Evolutionary conservation across 2,888 invertebrate genomes (phyloP).

Genomic region (Drosophila buzzatii): DNA sequence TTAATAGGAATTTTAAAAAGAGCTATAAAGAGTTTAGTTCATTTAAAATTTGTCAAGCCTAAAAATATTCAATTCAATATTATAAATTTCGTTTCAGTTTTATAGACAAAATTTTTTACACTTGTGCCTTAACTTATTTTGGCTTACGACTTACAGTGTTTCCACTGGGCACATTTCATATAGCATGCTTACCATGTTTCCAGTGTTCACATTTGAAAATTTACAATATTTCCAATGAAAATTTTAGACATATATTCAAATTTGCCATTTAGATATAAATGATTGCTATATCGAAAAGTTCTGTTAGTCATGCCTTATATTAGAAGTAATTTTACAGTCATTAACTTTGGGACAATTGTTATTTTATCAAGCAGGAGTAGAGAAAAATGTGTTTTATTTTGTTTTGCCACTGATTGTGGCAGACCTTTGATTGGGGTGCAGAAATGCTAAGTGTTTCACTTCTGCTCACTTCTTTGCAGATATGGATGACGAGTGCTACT

Average conservation of each 20-base stretch:
- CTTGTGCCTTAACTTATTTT: background rate
- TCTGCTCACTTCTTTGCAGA: conserved; percentile 86
- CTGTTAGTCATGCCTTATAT: background rate
- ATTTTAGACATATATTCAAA: no score
- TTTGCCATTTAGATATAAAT: background rate
- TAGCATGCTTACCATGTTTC: background rate
- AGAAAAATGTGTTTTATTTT: background rate
- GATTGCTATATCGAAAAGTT: background rate
- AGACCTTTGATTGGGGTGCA: background rate
- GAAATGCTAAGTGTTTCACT: background rate
- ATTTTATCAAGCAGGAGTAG: background rate
- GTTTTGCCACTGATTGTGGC: background rate
- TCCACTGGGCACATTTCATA: background rate
- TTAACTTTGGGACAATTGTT: background rate
- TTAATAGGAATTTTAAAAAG: background rate
- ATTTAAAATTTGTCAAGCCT: background rate
- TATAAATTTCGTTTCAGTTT: background rate
- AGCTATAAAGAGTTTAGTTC: background rate
- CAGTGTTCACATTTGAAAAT: background rate
- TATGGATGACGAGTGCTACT: conserved; percentile 96
- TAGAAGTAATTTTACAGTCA: background rate
- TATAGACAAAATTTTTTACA: background rate
- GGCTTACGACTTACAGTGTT: background rate
- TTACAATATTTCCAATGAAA: background rate
- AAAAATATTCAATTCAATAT: no score